Base-by-base conservation (phyloP, 2,797 vertebrate genomes). In the Picus viridis region DNA sequence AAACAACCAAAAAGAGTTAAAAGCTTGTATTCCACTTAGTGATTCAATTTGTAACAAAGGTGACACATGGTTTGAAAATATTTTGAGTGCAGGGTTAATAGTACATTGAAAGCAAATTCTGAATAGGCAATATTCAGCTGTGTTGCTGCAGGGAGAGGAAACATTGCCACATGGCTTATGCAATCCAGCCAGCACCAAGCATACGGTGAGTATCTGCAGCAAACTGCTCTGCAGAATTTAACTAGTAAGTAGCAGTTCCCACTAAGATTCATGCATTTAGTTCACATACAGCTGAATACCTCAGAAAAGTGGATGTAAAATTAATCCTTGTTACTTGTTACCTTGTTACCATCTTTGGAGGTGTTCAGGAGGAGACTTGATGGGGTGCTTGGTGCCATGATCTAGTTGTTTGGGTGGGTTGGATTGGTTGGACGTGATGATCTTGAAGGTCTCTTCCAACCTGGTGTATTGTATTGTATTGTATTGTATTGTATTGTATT, bases 91-190 rank as follows among this genome's bases (percentile, higher is more conserved):
- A 90, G 32, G 49, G 51, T n/a, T 84, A n/a, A 69, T 18, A 41
- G 73, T 32, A 45, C 81, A 90, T 81, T 30, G 82, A 78, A 64
- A 80, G 58, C 16, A 39, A 68, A 82, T 82, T 70, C 49, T 89
- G 76, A 89, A 80, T 74, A 75, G 65, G 62, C 34, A 76, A 56
- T 77, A 36, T 73, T 93, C 64, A 71, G 39, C 70, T 73, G 62
- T 76, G 90, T 24, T 79, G 83, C 89, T 93, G 91, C 74, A 39
- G 95, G 73, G 67, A 88, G 77, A 63, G 58, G 45, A 89, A 85
- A 88, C 41, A 14, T 5, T 68, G 76, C 80, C 90, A 91, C 85
- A 34, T 71, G 93, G 89, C 30, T 67, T 2, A 0, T 20, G 32
- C 74, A 47, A 2, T 8, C 22, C 76, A 86, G 90, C 87, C 86